These are phyloP conservation scores for Apostichopus japonicus DNA, from an alignment of 35 echinoderm and acorn worm genomes.

Conservation along the genomic window DNA sequence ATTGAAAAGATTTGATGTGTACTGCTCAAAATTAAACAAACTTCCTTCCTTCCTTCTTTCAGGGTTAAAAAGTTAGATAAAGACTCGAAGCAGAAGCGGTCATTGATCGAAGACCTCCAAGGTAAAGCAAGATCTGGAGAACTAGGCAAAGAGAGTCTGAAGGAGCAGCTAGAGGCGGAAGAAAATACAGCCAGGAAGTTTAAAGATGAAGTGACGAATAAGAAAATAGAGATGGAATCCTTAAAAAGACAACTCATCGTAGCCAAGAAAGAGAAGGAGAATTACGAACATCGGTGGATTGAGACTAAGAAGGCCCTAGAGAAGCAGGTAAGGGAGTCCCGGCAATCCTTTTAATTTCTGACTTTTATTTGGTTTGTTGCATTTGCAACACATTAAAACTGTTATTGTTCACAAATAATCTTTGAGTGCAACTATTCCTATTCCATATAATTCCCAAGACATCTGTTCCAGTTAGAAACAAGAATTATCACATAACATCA, in stretches of 20 bases:
- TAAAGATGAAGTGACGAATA: slow-evolving; percentile 42
- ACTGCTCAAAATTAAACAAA: background rate
- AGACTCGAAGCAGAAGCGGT: slow-evolving; percentile 89
- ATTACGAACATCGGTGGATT: slow-evolving; percentile 51
- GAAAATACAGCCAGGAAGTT: slow-evolving; percentile 8
- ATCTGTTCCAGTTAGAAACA: no score
- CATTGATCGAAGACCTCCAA: slow-evolving; percentile 91
- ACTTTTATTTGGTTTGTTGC: no score
- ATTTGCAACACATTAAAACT: no score
- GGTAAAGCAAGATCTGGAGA: slow-evolving; percentile 59
- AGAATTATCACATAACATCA: no score
- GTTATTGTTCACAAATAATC: no score
- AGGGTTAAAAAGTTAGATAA: slow-evolving; percentile 64
- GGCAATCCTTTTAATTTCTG: no score
- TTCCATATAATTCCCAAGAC: no score
- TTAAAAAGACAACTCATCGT: slow-evolving; percentile 49
- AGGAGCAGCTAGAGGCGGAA: slow-evolving; percentile 26
- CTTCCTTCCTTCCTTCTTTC: background rate
- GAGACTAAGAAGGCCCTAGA: slow-evolving; percentile 41
- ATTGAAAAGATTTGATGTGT: no score
- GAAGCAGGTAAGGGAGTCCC: slow-evolving; percentile 22
- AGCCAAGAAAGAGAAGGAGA: slow-evolving; percentile 61
- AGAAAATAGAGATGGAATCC: slow-evolving; percentile 61
- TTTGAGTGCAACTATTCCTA: no score
- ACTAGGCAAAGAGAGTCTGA: slow-evolving; percentile 24